Percentiles rank a stretch among this genome's conserved stretches.
Evolutionary conservation across 2,797 vertebrate genomes (phyloP).

Genomic region (Coendou prehensilis): DNA sequence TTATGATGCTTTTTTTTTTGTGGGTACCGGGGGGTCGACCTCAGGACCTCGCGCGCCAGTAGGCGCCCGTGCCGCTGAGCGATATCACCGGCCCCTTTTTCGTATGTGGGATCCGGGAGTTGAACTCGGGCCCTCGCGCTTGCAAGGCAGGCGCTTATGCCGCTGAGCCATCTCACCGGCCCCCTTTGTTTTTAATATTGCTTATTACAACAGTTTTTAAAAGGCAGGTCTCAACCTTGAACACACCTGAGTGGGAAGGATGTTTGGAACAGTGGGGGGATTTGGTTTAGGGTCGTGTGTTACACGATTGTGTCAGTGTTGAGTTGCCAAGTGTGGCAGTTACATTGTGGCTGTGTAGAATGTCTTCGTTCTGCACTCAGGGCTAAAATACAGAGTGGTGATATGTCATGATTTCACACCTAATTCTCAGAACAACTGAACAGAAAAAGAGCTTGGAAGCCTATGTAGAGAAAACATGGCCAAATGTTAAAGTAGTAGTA

Average conservation of each 20-base stretch:
- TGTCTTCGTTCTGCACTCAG: not conserved
- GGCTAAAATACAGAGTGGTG: not conserved
- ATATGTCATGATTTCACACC: not conserved
- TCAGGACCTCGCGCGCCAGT: too few species aligned
- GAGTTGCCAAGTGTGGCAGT: not conserved
- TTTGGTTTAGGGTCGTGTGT: not conserved
- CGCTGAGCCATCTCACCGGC: too few species aligned
- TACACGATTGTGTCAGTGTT: not conserved
- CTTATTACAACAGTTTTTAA: not conserved
- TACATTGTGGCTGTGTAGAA: fast-evolving
- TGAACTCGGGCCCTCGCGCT: too few species aligned
- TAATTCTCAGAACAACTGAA: not conserved
- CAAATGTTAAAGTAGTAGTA: not conserved
- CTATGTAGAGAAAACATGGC: not conserved
- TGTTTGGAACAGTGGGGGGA: not conserved
- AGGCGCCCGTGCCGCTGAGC: too few species aligned
- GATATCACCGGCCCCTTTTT: too few species aligned
- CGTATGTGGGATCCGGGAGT: too few species aligned
- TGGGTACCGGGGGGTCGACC: too few species aligned
- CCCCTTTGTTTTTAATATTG: not conserved
- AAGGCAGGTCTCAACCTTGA: fast-evolving
- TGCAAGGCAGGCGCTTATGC: too few species aligned
- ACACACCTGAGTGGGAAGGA: not conserved
- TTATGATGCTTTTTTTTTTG: too few species aligned
- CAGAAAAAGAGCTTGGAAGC: not conserved